Base-by-base conservation (phyloP, 1,140 invertebrate genomes). In the Psilanteris sp. region DNA sequence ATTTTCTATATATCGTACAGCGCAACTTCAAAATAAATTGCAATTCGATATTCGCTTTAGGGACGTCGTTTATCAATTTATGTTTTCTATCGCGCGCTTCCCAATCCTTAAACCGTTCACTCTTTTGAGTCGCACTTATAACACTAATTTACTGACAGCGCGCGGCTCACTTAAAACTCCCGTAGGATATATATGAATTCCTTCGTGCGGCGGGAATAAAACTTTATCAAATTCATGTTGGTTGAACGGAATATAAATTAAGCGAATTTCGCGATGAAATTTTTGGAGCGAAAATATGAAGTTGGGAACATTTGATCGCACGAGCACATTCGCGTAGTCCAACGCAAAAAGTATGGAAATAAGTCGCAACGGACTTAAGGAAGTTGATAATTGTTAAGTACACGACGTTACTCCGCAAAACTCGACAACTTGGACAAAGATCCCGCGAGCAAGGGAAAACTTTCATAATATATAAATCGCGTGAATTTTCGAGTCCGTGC, bases 371-470 rank as follows among this genome's bases (percentile, higher is more conserved):
- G 46, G 26, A 36, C 14, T 66, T 54, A 54, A 34, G 37, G 27
- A 55, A 67, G 48, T 55, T 55, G 62, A 55, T 66, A 67, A 67
- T 67, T 67, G 62, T 67, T 55, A 55, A 67, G 62, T 55, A 55
- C 20, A 9, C 15, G 26, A 32, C 13, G 43, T 15, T 22, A 31
- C 24, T 61, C 32, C 46, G 43, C 61, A 52, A 34, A 54, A 52
- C 57, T 61, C 15, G 24, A 29, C 22, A 61, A 61, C 14, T 68
- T 32, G 37, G 29, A 37, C 22, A 37, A 36, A 44, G 31, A 54
- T 44, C 7, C 5, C 15, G n/a, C n/a, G 13, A 52, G 16, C 26
- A 14, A 31, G 15, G 14, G 20, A 46, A 44, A 67, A 54, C 11
- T 67, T 36, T 13, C 3, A 3, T 55, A 37, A 4, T 44, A 29